Conservation (phyloP, 30 jellyfish, hydroid and myxozoan species). For the Nemopilema nomurai region DNA sequence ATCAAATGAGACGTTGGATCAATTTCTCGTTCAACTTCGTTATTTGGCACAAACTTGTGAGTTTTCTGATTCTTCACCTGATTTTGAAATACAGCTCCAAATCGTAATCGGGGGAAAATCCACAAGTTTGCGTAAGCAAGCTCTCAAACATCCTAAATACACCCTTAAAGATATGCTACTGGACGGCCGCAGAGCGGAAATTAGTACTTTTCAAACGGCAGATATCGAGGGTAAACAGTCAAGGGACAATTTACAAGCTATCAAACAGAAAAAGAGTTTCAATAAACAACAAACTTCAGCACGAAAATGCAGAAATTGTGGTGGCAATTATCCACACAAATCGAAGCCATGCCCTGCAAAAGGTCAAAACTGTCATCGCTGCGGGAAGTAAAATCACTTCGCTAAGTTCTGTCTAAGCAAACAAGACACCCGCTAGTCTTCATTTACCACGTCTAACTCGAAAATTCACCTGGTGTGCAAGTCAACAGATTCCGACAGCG, state of each 20-base stretch:
- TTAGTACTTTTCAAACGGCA: not conserved
- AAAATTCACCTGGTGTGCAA: not conserved
- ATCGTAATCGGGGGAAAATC: constrained; percentile 23
- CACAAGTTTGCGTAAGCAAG: constrained; percentile 13
- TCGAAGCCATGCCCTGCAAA: constrained; percentile 10
- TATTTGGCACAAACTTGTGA: constrained; percentile 28
- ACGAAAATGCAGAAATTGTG: constrained; percentile 22
- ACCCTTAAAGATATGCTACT: not conserved
- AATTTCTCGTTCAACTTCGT: constrained; percentile 14
- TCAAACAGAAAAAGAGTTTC: not conserved
- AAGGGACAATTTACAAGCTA: not conserved
- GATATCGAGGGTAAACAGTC: not conserved
- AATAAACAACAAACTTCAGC: not conserved
- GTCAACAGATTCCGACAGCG: constrained; percentile 8
- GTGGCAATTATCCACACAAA: constrained; percentile 9
- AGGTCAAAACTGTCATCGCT: constrained; percentile 14
- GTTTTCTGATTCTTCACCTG: constrained; percentile 15
- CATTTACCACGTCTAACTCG: not conserved
- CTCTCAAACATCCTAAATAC: constrained; percentile 13
- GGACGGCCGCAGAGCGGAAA: not conserved
- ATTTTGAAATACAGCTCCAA: constrained; percentile 27
- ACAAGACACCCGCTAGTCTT: not conserved
- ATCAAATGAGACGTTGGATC: constrained; percentile 15
- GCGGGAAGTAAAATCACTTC: constrained; percentile 9
- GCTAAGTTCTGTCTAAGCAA: not conserved